Conservation (phyloP, 30 jellyfish, hydroid and myxozoan genomes). For the Catostylus mosaicus region DNA sequence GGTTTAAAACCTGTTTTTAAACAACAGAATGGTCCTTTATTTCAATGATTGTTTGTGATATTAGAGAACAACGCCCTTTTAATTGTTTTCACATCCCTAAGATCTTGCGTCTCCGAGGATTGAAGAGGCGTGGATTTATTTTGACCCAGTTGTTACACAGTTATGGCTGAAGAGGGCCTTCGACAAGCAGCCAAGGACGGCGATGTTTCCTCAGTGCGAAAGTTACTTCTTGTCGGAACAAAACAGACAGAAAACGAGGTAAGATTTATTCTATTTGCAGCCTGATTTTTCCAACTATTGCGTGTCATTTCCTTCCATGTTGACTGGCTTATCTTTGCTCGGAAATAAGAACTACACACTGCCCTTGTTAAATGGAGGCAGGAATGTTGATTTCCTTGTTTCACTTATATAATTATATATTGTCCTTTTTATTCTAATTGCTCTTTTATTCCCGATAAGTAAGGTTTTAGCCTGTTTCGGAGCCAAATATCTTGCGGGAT, state of each 20-base stretch:
- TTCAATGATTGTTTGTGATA: not conserved
- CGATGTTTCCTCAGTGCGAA: constrained; percentile 34
- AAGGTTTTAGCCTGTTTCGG: not conserved
- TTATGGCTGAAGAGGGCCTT: constrained; percentile 76
- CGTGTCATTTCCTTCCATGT: not conserved
- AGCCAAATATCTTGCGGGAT: not conserved
- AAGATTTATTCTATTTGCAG: not conserved
- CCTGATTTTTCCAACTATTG: not conserved
- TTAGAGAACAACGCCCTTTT: constrained; percentile 51
- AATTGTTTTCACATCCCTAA: constrained; percentile 46
- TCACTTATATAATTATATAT: not conserved
- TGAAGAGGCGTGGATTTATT: constrained; percentile 23
- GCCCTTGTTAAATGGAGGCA: not conserved
- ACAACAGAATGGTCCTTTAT: not conserved
- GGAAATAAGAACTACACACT: no score
- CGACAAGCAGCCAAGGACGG: constrained; percentile 80
- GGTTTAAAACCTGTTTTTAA: not conserved
- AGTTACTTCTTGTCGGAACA: constrained; percentile 56
- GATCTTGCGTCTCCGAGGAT: not conserved
- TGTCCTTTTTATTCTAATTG: not conserved
- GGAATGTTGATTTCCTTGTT: not conserved
- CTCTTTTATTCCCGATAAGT: not conserved
- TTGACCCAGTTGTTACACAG: constrained; percentile 12
- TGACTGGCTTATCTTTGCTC: not conserved
- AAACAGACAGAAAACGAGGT: constrained; percentile 75